Evolutionary conservation across 1,140 invertebrate species (phyloP), one percentile per base, ranked within the genome.

Genomic region (Centruroides sculpturatus): DNA sequence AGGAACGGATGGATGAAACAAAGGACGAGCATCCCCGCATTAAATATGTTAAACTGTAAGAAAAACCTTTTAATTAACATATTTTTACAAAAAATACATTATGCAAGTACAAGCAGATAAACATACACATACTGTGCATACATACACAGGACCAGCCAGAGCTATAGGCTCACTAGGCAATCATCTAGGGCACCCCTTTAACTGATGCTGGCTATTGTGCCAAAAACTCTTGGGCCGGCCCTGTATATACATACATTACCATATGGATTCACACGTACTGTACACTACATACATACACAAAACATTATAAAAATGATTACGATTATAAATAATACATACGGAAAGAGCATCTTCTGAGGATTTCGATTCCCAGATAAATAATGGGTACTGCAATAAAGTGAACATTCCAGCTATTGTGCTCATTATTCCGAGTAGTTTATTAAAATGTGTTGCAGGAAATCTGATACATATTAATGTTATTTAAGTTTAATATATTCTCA

Each of bases 341-440:
- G 61, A 61, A 12, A 68, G 47, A 47, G 60, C 67, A 61, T 64
- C 63, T 11, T 60, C 50, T 4, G 35, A 35, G 1, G 62, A 59
- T 10, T 48, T 59, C 1, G 59, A 49, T 53, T 68, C 67, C 67
- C 67, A 68, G 12, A 64, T 57, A 50, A 59, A 64, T 2, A 64
- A 51, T 11, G 62, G 62, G n/a, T 57, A 64, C 47, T 64, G 62
- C 6, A 64, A 34, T 5, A 64, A n/a, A 6, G 59, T 59, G 4
- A 59, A 55, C 5, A 64, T 46, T 8, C 59, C 62, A 3, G 62
- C 59, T 5, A 55, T 64, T 8, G 62, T 64, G 36, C 62, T 64
- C 59, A 64, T 60, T 41, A 64, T 64, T 12, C 62, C 62, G 5
- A 64, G 36, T 35, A 64, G 34, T 5, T 59, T 10, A 51, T 60